Evolutionary conservation across 2,113 vertebrate species (phyloP).

Genomic region (Herpetotheres cachinnans): DNA sequence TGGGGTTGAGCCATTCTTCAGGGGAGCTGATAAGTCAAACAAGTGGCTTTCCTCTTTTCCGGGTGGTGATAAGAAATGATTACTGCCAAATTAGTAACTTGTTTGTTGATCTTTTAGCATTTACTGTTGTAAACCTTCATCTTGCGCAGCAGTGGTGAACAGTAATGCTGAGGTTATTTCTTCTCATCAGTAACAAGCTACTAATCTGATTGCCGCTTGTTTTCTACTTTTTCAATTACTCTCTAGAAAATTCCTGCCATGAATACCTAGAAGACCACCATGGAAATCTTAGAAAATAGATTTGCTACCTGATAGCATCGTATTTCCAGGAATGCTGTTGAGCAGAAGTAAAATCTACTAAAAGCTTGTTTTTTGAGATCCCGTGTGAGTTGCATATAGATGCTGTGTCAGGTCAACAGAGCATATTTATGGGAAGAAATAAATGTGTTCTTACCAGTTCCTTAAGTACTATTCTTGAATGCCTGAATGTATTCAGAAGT

Average conservation of each 20-base stretch:
- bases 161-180: not conserved
- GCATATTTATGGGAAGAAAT: not conserved
- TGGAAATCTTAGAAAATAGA: not conserved
- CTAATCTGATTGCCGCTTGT: not conserved
- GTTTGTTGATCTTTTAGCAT: not conserved
- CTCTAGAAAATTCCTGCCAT: not conserved
- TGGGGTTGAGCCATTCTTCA: not conserved
- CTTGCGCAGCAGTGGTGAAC: not conserved
- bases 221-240: not conserved
- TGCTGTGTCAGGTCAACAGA: not conserved
- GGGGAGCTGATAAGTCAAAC: not conserved
- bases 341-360: not conserved
- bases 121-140: not conserved
- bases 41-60: not conserved
- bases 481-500: not conserved
- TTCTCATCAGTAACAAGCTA: not conserved
- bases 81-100: not conserved
- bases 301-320: not conserved
- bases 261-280: not conserved
- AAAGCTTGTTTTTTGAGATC: not conserved
- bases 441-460: not conserved
- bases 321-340: not conserved
- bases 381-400: not conserved
- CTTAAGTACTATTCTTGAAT: not conserved
- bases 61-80: not conserved